Conservation (phyloP, 2,888 invertebrate genomes). For the Cyclophora albipunctata region DNA sequence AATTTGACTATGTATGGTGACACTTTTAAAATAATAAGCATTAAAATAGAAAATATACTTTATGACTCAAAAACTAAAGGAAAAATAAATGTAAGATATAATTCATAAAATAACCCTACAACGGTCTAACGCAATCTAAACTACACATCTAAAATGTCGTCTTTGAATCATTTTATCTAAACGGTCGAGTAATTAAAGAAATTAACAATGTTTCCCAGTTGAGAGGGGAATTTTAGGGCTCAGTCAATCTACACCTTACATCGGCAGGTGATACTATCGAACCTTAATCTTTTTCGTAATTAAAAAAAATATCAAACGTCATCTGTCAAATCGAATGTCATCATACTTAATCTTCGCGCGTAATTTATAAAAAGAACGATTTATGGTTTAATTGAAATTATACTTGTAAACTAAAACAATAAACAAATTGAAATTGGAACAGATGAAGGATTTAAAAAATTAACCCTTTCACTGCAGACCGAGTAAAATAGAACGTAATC, state of each 20-base stretch:
- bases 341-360: not conserved
- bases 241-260: slow-evolving; percentile 62
- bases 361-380: too few relatives aligned
- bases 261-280: slow-evolving; percentile 65
- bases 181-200: slow-evolving; percentile 39
- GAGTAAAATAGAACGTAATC: too few relatives aligned
- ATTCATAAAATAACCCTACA: slow-evolving; percentile 4
- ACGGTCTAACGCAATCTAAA: slow-evolving; percentile 27
- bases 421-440: too few relatives aligned
- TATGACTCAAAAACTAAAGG: too few relatives aligned
- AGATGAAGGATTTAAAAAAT: too few relatives aligned
- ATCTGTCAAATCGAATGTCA: slow-evolving; percentile 49
- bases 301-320: slow-evolving; percentile 55
- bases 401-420: too few relatives aligned
- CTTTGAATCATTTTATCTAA: slow-evolving; percentile 30
- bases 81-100: too few relatives aligned
- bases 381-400: too few relatives aligned
- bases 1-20: too few relatives aligned
- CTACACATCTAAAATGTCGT: slow-evolving; percentile 21
- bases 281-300: slow-evolving; percentile 41
- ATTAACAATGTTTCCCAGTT: slow-evolving; percentile 25
- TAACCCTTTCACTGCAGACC: too few relatives aligned
- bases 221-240: slow-evolving; percentile 53
- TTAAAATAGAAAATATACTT: too few relatives aligned
- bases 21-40: too few relatives aligned